phyloP scores from a whole-genome alignment of 2,888 invertebrate genomes.

The Lycia hirtaria region DNA sequence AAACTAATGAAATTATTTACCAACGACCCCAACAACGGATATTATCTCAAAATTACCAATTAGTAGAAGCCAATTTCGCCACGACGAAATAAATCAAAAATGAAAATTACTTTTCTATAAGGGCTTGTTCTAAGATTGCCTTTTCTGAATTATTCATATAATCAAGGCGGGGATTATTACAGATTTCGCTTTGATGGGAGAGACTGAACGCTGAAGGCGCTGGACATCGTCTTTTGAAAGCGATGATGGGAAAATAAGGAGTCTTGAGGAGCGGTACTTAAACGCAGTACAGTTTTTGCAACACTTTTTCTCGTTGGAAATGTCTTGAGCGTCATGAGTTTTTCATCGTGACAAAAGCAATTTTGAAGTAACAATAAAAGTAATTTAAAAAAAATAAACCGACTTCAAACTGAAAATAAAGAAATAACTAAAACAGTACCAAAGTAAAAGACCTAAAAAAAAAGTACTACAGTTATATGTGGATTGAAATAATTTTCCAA shows the following conservation, averaged over 20 bases:
- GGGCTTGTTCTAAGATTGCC: slow-evolving; percentile 30
- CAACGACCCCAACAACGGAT: not conserved
- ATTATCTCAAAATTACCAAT: slow-evolving; percentile 21
- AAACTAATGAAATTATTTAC: not conserved
- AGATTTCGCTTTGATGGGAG: slow-evolving; percentile 25
- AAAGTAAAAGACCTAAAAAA: too few species aligned
- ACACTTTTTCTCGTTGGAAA: too few species aligned
- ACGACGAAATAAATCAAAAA: slow-evolving; percentile 35
- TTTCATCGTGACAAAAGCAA: too few species aligned
- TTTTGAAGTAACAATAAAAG: too few species aligned
- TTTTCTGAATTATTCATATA: slow-evolving; percentile 42
- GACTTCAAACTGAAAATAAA: too few species aligned
- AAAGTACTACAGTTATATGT: too few species aligned
- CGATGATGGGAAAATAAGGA: not conserved
- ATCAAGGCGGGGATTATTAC: slow-evolving; percentile 33
- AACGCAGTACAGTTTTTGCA: too few species aligned
- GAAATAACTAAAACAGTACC: too few species aligned
- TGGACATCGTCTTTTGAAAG: not conserved
- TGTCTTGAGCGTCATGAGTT: too few species aligned
- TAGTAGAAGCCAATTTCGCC: slow-evolving; percentile 31
- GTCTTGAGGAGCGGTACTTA: too few species aligned
- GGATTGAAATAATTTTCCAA: too few species aligned
- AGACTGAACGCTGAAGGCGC: not conserved
- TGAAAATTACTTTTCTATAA: slow-evolving; percentile 37
- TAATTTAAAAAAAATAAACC: too few species aligned